Conservation (phyloP, 2,888 invertebrate species). For the Platycnemis pennipes region DNA sequence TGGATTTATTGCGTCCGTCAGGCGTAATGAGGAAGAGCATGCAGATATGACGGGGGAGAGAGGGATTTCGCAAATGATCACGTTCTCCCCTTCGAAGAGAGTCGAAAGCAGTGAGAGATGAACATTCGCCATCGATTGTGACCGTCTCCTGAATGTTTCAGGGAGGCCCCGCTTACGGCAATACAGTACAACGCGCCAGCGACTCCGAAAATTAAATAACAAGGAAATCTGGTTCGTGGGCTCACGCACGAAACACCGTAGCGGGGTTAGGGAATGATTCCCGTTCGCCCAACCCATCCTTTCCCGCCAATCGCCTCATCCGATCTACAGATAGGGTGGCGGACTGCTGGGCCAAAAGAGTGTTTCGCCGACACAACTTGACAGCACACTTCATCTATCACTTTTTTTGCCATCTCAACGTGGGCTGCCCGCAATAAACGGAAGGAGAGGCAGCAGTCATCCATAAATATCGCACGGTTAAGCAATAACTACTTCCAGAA, state of each 20-base stretch:
- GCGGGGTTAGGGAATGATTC: not conserved
- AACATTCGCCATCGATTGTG: not conserved
- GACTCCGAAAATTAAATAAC: not conserved
- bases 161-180: not conserved
- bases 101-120: not conserved
- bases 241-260: not conserved
- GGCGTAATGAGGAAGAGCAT: not conserved
- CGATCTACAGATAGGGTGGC: not conserved
- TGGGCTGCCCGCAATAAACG: not conserved
- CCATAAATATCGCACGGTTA: not conserved
- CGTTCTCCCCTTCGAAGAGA: not conserved
- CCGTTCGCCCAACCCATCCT: not conserved
- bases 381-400: not conserved
- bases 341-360: not conserved
- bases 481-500: not conserved
- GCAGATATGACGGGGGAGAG: no score
- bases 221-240: not conserved
- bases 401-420: not conserved
- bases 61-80: not conserved
- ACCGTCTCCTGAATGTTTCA: not conserved
- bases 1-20: not conserved
- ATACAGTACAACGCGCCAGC: not conserved
- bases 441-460: not conserved
- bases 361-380: not conserved
- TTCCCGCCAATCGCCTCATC: not conserved